Evolutionary conservation across 2,888 invertebrate genomes (phyloP).

Genomic region (Sialis fuliginosa): DNA sequence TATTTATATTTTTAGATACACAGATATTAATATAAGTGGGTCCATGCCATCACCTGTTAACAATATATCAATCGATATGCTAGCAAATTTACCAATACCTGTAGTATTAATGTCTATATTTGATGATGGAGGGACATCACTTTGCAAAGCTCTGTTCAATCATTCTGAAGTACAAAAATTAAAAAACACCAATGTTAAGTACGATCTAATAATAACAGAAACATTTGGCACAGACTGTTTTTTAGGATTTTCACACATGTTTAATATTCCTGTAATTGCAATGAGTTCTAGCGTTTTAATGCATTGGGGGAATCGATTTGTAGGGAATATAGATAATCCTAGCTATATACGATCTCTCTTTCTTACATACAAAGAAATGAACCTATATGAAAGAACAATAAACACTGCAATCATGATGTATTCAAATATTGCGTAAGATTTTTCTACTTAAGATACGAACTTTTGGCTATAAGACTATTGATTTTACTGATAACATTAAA

Average conservation of each 20-base stretch:
- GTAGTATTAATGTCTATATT: not conserved
- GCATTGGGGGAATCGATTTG: conserved; percentile 35
- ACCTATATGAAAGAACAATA: too few species aligned
- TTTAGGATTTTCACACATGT: conserved; percentile 34
- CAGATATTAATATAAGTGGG: not conserved
- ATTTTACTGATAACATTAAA: too few species aligned
- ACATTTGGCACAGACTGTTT: conserved; percentile 41
- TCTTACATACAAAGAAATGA: conserved; percentile 23
- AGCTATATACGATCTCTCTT: conserved; percentile 38
- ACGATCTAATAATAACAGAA: conserved; percentile 32
- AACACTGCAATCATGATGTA: too few species aligned
- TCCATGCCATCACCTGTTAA: not conserved
- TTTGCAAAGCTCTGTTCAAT: not conserved
- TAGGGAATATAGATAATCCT: conserved; percentile 38
- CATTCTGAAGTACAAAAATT: conserved; percentile 6
- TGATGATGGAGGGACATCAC: not conserved
- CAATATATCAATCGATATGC: not conserved
- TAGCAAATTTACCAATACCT: not conserved
- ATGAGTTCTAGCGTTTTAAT: conserved; percentile 33
- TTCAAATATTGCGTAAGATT: too few species aligned
- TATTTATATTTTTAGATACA: not conserved
- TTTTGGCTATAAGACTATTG: too few species aligned
- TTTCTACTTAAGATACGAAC: too few species aligned
- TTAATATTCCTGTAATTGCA: conserved; percentile 36
- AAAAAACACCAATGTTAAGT: conserved; percentile 7